Evolutionary conservation across 2,113 vertebrate species (phyloP).

Genomic region (Caretta caretta): DNA sequence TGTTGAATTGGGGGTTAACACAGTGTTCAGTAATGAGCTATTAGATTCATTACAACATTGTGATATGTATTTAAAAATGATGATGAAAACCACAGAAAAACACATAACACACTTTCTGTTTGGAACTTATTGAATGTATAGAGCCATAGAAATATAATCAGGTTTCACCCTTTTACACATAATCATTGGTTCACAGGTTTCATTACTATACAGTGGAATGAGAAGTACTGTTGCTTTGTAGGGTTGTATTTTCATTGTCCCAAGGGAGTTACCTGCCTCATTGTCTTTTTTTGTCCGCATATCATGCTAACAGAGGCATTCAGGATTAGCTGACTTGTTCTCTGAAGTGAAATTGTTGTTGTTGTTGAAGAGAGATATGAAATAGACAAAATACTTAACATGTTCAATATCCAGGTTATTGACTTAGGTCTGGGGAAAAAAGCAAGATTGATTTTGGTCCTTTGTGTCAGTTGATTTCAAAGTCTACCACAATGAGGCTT

Average conservation of each 20-base stretch:
- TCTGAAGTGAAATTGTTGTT: background rate
- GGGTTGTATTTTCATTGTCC: background rate
- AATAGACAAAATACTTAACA: background rate
- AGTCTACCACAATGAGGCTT: slow-evolving; percentile 26
- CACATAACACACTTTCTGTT: background rate
- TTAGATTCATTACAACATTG: background rate
- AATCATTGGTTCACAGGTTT: background rate
- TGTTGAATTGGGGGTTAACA: background rate
- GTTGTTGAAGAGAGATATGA: background rate
- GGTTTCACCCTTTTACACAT: background rate
- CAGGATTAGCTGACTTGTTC: background rate
- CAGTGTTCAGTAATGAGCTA: background rate
- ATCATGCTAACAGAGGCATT: background rate
- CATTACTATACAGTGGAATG: background rate
- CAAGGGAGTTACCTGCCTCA: background rate
- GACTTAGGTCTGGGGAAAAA: background rate
- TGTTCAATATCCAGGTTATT: background rate
- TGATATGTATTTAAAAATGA: background rate
- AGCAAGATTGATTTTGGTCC: slow-evolving; percentile 27
- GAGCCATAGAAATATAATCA: background rate
- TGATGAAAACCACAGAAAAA: background rate
- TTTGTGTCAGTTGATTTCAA: slow-evolving; percentile 40
- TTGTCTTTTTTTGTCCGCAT: background rate
- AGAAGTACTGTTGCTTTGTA: background rate
- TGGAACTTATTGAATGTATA: background rate